Evolutionary conservation across 2,113 vertebrate species (phyloP).

Genomic region (Megaleporinus macrocephalus): DNA sequence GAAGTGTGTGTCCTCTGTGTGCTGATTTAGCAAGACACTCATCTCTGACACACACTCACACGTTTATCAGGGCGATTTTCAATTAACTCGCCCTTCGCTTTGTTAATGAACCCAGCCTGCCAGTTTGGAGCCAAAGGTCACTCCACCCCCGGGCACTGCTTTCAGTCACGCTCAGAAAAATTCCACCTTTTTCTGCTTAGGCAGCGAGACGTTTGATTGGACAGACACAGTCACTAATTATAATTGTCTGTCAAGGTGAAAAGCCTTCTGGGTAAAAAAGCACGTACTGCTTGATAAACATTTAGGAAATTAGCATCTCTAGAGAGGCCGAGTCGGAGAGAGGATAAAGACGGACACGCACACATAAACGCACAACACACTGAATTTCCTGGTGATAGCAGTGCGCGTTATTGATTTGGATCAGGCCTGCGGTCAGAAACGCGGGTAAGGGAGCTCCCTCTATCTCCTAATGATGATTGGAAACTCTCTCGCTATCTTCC

Average conservation of each 20-base stretch:
- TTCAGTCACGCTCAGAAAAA: constrained; percentile 25
- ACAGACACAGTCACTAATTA: constrained; percentile 17
- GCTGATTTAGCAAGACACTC: constrained; percentile 46
- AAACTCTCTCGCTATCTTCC: neutral
- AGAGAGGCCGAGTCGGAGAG: neutral
- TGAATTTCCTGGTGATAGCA: neutral
- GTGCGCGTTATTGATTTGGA: neutral
- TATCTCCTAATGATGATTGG: constrained; percentile 4
- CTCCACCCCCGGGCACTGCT: neutral
- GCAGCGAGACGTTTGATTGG: constrained; percentile 25
- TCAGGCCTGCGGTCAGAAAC: neutral
- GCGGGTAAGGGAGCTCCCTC: neutral
- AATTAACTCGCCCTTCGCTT: constrained; percentile 36
- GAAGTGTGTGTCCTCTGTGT: neutral
- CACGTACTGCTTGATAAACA: neutral
- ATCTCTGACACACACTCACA: constrained; percentile 15
- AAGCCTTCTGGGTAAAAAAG: constrained; percentile 1
- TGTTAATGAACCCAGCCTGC: constrained; percentile 1
- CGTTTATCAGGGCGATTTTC: constrained; percentile 46
- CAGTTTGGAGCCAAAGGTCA: neutral
- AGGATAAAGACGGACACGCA: neutral
- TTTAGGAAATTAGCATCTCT: neutral
- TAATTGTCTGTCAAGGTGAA: constrained; percentile 46
- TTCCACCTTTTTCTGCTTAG: constrained; percentile 16
- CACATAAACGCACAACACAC: neutral